Base-by-base conservation (phyloP, 2,113 vertebrate genomes). In the Corythaeola cristata region DNA sequence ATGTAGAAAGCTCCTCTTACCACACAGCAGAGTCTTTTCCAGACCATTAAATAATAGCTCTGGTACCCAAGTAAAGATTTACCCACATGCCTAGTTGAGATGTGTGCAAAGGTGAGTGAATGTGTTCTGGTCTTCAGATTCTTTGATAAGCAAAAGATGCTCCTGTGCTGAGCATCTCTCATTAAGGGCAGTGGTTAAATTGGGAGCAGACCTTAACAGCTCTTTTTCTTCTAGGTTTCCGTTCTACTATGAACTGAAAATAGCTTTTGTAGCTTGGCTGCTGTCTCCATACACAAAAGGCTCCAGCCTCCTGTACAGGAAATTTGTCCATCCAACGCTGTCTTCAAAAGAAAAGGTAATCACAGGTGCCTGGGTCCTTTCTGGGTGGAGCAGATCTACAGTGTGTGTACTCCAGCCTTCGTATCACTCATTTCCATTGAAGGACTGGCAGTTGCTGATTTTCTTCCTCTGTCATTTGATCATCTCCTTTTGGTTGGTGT, bases 241-340 rank as follows among this genome's bases (percentile, higher is more conserved):
- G 67, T 99, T 99, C 98, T 99, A 99, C 98, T 99, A 99, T 97
- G 99, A 99, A 96, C 98, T 99, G 95, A 99, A 99, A 98, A 99
- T 99, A 97, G 99, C 99, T 52, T 99, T 99, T 97, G 98, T 99
- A 97, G 99, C 99, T 97, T 99, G 99, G 99, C 96, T 99, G 93
- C 98, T 99, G 79, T 99, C 99, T 86, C 99, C 99, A 0, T 99
- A 99, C 98, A 99, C 99, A 84, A 99, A 99, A 97, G 99, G 99
- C 79, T 99, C 99, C 97, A 99, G 99, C 90, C 99, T 99, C 67
- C 98, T 99, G 4, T 99, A 99, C 96, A 98, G 99, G 98, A 99
- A 99, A 96, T 99, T 99, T 97, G 99, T 99, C 64, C 99, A 99
- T 97, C 99, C 99, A 71, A 99, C 99, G 0, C 98, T 99, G 90